phyloP scores from a whole-genome alignment of 2,888 invertebrate genomes.

The Ramazzottius varieornatus region DNA sequence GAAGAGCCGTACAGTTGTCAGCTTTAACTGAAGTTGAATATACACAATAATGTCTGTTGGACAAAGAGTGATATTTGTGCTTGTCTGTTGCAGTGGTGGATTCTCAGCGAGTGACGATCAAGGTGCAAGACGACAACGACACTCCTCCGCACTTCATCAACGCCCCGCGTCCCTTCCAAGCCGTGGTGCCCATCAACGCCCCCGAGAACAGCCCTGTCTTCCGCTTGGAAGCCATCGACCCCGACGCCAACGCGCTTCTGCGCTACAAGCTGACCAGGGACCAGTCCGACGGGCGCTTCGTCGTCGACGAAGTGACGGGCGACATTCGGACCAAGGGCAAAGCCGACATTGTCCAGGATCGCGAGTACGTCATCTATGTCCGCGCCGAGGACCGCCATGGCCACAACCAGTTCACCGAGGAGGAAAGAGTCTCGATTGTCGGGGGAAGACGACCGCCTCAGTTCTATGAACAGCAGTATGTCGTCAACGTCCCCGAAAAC shows the following conservation, averaged over 20 bases:
- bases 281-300: conserved; percentile 44
- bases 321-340: conserved; percentile 70
- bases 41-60: too few species aligned
- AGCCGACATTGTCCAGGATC: conserved; percentile 70
- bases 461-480: conserved; percentile 80
- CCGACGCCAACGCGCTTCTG: conserved; percentile 80
- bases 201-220: conserved; percentile 83
- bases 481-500: conserved; percentile 82
- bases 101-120: conserved; percentile 76
- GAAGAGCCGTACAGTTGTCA: too few species aligned
- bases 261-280: conserved; percentile 84
- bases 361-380: conserved; percentile 83
- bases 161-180: conserved; percentile 81
- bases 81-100: conserved; percentile 61
- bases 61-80: too few species aligned
- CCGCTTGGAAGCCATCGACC: conserved; percentile 84
- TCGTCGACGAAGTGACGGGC: conserved; percentile 67
- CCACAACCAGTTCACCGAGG: conserved; percentile 65
- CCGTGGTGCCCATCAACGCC: conserved; percentile 80
- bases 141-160: conserved; percentile 92
- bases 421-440: conserved; percentile 68
- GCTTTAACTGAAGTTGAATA: too few species aligned
- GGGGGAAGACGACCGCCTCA: conserved; percentile 94
- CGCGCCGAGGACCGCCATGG: conserved; percentile 88
- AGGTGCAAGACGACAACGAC: conserved; percentile 82